phyloP scores from a whole-genome alignment of 2,797 vertebrate species.

The Sebastes kiyomatsui region DNA sequence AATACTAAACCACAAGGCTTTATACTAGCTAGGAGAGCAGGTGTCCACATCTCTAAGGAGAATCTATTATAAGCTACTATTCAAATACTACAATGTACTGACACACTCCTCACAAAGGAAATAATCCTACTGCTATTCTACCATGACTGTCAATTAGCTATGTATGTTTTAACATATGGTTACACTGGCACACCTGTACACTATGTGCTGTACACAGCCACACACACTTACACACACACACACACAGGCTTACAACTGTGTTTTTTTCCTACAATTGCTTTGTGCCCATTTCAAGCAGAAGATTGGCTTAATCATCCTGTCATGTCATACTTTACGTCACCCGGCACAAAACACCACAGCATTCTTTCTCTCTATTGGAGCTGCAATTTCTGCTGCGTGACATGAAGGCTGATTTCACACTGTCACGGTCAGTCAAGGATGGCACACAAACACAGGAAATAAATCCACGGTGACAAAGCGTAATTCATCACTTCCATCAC shows the following conservation, averaged over 20 bases:
- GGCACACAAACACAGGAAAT: constrained; percentile 64
- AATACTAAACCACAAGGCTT: not conserved
- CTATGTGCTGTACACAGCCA: not conserved
- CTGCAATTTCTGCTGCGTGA: constrained; percentile 42
- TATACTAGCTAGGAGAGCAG: not conserved
- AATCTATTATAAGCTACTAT: not conserved
- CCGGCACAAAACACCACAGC: constrained; percentile 37
- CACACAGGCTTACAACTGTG: constrained; percentile 1
- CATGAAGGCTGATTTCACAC: constrained; percentile 57
- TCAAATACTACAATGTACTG: not conserved
- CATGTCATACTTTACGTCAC: constrained; percentile 76
- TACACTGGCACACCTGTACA: not conserved
- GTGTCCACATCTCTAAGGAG: not conserved
- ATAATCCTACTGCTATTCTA: not conserved
- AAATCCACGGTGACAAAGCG: constrained; percentile 60
- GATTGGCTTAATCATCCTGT: constrained; percentile 80
- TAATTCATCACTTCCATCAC: constrained; percentile 61
- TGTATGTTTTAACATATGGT: not conserved
- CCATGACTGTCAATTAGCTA: not conserved
- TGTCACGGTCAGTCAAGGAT: constrained; percentile 52
- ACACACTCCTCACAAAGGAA: not conserved
- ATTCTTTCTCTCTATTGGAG: constrained; percentile 27
- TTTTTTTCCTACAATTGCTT: constrained; percentile 10
- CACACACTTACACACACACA: not conserved
- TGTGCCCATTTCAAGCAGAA: constrained; percentile 79